Base-by-base conservation (phyloP, 2,113 vertebrate genomes). In the Aegithalos caudatus region DNA sequence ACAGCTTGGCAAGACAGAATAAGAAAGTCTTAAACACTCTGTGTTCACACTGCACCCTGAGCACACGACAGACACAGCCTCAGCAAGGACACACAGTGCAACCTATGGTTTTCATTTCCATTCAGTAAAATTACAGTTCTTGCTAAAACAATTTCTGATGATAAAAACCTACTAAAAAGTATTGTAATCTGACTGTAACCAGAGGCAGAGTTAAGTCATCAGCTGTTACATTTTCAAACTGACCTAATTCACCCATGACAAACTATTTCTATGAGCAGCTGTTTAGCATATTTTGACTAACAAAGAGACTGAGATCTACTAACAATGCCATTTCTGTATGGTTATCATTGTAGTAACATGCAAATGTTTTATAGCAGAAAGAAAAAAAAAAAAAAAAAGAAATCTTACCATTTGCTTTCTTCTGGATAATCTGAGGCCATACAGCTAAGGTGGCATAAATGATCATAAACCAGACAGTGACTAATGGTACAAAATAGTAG, bases 401-500 rank as follows among this genome's bases (percentile, higher is more conserved):
- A 44, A 42, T 37, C 73, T 97, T 96, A 99, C 99, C 98, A 62
- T 99, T 99, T 82, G 99, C 98, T 76, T 98, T 99, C 91, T 99
- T 99, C 97, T 99, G 99, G 72, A 98, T 98, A 93, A 99, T 99
- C 96, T 99, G 99, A 94, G 99, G 99, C 99, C 99, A 99, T 16
- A 99, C 22, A 66, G 98, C 99, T 98, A 99, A 97, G 19, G 98
- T 98, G 88, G 92, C 96, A 91, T 99, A 99, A 97, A 99, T 99
- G 76, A 99, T 91, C 84, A 99, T 98, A 94, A 99, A 99, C 99
- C 99, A 99, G 94, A 99, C 99, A 40, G 99, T 99, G 87, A 99
- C 99, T 88, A 99, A 94, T 9, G 99, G 99, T 79, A 99, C 99
- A 89, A 99, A 99, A 95, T 99, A 99, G 95, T 99, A 99, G 98